These are phyloP conservation scores for Xylota segnis DNA, from an alignment of 2,888 invertebrate species.

Conservation along the genomic window DNA sequence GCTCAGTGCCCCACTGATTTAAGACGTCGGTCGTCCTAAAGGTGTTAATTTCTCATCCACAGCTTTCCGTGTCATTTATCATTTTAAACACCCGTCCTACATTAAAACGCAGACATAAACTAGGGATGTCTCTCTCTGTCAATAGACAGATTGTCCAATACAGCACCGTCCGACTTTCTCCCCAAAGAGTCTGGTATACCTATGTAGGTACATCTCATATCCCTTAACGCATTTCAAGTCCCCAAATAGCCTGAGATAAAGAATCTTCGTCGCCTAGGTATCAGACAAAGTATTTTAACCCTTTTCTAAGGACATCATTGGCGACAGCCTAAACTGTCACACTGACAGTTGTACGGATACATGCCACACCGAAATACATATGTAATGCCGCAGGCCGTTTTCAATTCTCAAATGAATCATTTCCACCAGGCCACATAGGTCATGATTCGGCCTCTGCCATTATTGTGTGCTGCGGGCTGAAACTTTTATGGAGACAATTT, in stretches of 20 bases:
- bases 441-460: conserved; percentile 44
- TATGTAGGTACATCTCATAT: no score
- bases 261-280: background rate
- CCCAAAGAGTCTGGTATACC: background rate
- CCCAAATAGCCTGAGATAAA: no score
- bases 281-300: background rate
- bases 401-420: conserved; percentile 45
- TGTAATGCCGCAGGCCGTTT: conserved; percentile 1
- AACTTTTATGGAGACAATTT: conserved; percentile 70
- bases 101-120: no score
- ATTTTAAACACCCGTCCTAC: no score
- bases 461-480: conserved; percentile 44
- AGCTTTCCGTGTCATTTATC: no score
- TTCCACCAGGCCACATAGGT: conserved; percentile 42
- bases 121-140: no score
- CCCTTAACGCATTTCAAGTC: no score
- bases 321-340: background rate
- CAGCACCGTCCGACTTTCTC: no score
- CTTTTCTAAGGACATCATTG: background rate
- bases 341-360: background rate
- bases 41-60: no score
- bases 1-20: no score
- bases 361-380: background rate
- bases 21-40: no score
- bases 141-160: no score